phyloP scores from a whole-genome alignment of 2,888 invertebrate species.

The Cataglyphis rosenhaueri region DNA sequence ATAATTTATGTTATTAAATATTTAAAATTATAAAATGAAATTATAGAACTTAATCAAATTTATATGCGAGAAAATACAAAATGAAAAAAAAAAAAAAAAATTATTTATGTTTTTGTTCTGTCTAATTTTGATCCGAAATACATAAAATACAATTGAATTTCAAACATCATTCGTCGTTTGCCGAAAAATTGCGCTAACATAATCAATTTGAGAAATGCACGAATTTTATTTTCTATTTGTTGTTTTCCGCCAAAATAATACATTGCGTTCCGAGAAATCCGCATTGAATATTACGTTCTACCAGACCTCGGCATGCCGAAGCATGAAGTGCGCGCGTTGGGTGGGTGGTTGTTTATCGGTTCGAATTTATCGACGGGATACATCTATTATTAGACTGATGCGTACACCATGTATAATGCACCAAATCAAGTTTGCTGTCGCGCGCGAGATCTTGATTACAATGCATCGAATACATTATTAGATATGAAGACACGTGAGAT shows the following conservation, averaged over 20 bases:
- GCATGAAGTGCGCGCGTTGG: conserved; percentile 21
- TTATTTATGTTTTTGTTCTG: not conserved
- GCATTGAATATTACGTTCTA: not conserved
- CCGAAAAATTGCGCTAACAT: not conserved
- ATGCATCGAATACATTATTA: not conserved
- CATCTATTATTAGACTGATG: conserved; percentile 56
- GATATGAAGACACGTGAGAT: not conserved
- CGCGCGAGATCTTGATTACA: conserved; percentile 16
- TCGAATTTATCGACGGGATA: conserved; percentile 34
- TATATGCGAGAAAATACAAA: not conserved
- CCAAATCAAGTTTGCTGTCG: conserved; percentile 14
- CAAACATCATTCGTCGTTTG: not conserved
- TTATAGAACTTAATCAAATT: conserved; percentile 3
- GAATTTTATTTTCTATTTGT: conserved; percentile 17
- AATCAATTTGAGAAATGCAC: not conserved
- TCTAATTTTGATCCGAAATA: not conserved
- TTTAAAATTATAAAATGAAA: conserved; percentile 1
- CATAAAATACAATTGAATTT: not conserved
- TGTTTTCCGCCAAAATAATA: not conserved
- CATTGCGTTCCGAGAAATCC: not conserved
- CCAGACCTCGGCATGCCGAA: conserved; percentile 21
- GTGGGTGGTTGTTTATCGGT: conserved; percentile 48
- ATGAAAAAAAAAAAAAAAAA: not conserved
- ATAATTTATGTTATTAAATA: conserved; percentile 3
- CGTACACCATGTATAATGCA: not conserved